Percentiles rank a stretch among this genome's conserved stretches.
Evolutionary conservation across 2,888 invertebrate genomes (phyloP).

Genomic region (Euphydryas editha): DNA sequence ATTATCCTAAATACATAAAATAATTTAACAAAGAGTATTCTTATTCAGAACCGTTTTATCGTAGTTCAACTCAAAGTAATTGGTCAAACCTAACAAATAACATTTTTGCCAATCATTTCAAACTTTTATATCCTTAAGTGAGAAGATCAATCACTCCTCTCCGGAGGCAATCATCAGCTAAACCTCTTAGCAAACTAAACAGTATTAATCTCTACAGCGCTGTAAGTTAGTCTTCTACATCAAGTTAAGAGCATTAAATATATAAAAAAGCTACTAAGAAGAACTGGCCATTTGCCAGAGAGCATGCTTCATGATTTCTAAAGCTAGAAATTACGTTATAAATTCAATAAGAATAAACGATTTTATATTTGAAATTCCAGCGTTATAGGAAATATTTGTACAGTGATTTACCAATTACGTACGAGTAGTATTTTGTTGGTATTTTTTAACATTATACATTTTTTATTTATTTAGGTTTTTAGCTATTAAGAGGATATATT

Average conservation of each 20-base stretch:
- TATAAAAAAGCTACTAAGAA: slow-evolving; percentile 60
- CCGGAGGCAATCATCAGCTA: slow-evolving; percentile 63
- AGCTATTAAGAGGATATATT: not conserved
- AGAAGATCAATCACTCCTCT: slow-evolving; percentile 38
- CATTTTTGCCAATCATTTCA: slow-evolving; percentile 29
- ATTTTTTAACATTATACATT: not conserved
- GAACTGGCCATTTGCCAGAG: slow-evolving; percentile 65
- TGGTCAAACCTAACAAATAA: slow-evolving; percentile 17
- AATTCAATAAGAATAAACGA: slow-evolving; percentile 30
- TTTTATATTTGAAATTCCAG: slow-evolving; percentile 23
- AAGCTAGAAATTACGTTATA: slow-evolving; percentile 31
- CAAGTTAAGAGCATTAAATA: slow-evolving; percentile 78
- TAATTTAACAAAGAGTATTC: not conserved
- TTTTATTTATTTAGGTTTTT: not conserved
- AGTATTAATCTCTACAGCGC: slow-evolving; percentile 66
- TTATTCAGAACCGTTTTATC: not conserved
- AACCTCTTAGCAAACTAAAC: slow-evolving; percentile 74
- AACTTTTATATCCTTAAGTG: slow-evolving; percentile 35
- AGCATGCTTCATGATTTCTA: slow-evolving; percentile 41
- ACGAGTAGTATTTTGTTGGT: slow-evolving; percentile 10
- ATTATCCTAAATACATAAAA: not conserved
- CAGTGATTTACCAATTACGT: no score
- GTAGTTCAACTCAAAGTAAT: not conserved
- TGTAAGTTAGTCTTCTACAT: slow-evolving; percentile 71
- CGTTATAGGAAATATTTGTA: slow-evolving; percentile 21